A percentile compares a stretch with the other conserved stretches of the same genome.
These are phyloP conservation scores for Drosophila erecta DNA, from an alignment of 1,140 invertebrate species.

Conservation along the genomic window DNA sequence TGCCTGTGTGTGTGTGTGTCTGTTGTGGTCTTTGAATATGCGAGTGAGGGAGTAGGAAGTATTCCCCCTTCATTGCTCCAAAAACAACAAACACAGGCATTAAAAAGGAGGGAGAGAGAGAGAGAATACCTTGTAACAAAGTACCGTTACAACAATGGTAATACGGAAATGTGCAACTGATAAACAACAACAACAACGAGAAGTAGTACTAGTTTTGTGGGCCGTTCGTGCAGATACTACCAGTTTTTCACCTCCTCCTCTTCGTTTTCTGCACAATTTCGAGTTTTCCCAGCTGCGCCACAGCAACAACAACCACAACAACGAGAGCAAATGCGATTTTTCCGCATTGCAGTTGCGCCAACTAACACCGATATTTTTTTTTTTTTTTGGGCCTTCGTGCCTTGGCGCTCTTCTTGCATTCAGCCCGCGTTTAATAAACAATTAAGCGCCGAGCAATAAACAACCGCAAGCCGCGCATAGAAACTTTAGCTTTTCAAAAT, in stretches of 20 bases:
- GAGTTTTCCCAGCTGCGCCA: constrained; percentile 69
- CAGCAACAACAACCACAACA: constrained; percentile 30
- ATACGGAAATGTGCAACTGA: constrained; percentile 67
- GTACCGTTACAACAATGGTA: constrained; percentile 44
- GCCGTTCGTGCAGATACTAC: constrained; percentile 64
- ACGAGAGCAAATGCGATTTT: constrained; percentile 46
- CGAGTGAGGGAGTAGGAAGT: constrained; percentile 28
- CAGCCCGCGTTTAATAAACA: constrained; percentile 75
- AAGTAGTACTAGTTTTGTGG: constrained; percentile 53
- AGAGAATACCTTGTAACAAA: constrained; percentile 22
- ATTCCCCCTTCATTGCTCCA: constrained; percentile 20
- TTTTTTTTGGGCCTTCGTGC: constrained; percentile 48
- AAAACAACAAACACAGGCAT: constrained; percentile 25
- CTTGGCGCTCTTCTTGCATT: constrained; percentile 45
- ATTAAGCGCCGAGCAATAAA: constrained; percentile 71
- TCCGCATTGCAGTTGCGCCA: constrained; percentile 72
- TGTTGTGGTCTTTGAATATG: constrained; percentile 29
- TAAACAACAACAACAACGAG: constrained; percentile 12
- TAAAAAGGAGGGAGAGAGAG: constrained; percentile 5
- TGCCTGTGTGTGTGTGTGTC: constrained; percentile 20
- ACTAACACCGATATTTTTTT: constrained; percentile 64
- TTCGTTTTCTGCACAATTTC: constrained; percentile 51
- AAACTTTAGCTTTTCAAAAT: constrained; percentile 41
- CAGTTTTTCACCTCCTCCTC: constrained; percentile 51
- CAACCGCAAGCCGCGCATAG: constrained; percentile 48